Base-by-base conservation (phyloP, 1,140 invertebrate genomes). In the Papilio xuthus region DNA sequence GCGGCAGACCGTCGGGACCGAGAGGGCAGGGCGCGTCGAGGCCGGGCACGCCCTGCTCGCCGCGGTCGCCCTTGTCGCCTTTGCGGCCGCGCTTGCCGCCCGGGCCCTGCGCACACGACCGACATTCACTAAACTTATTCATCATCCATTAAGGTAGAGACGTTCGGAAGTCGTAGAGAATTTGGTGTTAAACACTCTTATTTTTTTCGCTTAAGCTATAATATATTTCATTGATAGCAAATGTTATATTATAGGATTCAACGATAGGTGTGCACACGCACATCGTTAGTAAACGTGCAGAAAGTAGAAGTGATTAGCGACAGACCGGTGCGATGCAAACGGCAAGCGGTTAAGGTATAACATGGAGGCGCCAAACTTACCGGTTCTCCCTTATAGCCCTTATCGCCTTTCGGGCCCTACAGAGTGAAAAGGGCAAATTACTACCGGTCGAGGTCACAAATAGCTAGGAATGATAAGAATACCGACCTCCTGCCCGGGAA, bases 1-100 rank as follows among this genome's bases (percentile, higher is more conserved):
- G 93, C 78, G 98, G 98, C 84, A 99, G 95, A 79, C 99, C 99
- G 94, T 99, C 98, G 20, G 96, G 95, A 71, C 98, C 99, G 71
- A 99, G 94, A 77, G 99, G 99, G 95, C 99, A 99, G 2, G 99
- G 99, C 50, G 99, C 99, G 94, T 99, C 99, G 80, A 99, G 94
- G 79, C 99, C 99, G 18, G 98, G 98, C 81, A 99, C 98, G 84
- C 98, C 98, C 94, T 98, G 98, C 88, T 99, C 98, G 77, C 98
- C 98, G 94, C 98, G 98, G 86, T 97, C 96, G 76, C 98, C 98
- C 89, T 96, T 96, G 90, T 98, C 97, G 78, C 98, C 98, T 94
- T 97, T 97, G 83, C 97, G 95, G 67, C 98, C 98, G 88, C 98
- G 95, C 94, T 98, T 98, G 69, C 98, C 98, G 77, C 95, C 94